Percentiles rank a stretch among this genome's conserved stretches.
Conservation (phyloP, 2,113 vertebrate species). For the Xerus inauris region DNA sequence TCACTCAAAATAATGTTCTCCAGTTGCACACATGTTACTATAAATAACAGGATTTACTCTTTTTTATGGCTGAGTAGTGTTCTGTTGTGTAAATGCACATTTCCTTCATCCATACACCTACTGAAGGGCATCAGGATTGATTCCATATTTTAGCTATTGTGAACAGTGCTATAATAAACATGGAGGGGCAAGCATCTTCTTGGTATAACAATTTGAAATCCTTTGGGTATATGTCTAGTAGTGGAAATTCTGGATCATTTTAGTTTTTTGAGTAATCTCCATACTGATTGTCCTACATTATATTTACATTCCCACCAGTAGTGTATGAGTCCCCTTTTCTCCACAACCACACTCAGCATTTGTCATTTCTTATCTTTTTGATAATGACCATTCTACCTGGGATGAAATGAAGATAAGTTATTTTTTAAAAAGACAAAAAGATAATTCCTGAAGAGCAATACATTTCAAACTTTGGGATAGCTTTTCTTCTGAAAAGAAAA, state of each 20-base stretch:
- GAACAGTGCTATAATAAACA: neutral
- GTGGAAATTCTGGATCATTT: neutral
- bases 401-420: neutral
- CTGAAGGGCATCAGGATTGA: neutral
- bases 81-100: neutral
- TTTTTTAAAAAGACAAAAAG: neutral
- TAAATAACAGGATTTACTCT: neutral
- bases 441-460: neutral
- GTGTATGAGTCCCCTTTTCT: neutral
- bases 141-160: neutral
- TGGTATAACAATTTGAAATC: neutral
- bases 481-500: conserved; percentile 33
- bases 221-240: neutral
- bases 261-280: neutral
- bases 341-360: neutral
- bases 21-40: neutral
- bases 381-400: neutral
- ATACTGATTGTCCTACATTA: neutral
- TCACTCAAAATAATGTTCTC: neutral
- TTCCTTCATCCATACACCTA: neutral
- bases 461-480: neutral
- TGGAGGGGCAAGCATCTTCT: neutral
- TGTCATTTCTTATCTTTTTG: neutral
- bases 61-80: neutral
- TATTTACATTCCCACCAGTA: neutral